These are phyloP conservation scores for Sebastes trivittatus DNA, from an alignment of 2,797 vertebrate genomes.

Conservation along the genomic window DNA sequence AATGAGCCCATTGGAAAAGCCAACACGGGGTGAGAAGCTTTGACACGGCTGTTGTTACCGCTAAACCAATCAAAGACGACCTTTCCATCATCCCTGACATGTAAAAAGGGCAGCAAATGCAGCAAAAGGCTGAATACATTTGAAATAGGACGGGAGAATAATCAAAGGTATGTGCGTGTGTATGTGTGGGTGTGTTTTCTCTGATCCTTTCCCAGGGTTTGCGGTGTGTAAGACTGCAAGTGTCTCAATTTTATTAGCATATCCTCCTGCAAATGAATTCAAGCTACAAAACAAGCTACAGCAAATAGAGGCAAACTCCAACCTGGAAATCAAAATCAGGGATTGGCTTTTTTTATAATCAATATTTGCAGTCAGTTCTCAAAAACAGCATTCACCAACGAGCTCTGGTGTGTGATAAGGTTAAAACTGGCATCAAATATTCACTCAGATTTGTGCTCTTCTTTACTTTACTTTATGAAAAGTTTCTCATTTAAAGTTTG, in stretches of 20 bases:
- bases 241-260: constrained; percentile 23
- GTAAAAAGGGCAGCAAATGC: constrained; percentile 52
- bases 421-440: constrained; percentile 3
- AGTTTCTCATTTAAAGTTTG: neutral
- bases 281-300: neutral
- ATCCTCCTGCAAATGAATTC: constrained; percentile 33
- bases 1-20: constrained; percentile 34
- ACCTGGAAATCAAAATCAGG: neutral
- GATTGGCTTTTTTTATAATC: neutral
- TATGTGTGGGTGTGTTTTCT: neutral
- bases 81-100: constrained; percentile 62
- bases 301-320: neutral
- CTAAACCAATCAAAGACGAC: constrained; percentile 60
- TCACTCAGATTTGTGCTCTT: neutral
- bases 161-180: constrained; percentile 20
- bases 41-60: constrained; percentile 28
- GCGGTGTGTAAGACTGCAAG: neutral
- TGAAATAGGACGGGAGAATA: constrained; percentile 43
- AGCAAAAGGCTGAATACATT: constrained; percentile 47
- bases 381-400: neutral
- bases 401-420: neutral
- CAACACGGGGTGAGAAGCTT: constrained; percentile 3
- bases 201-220: constrained; percentile 16
- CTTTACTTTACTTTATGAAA: neutral
- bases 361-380: neutral